Base-by-base conservation (phyloP, 1,140 invertebrate genomes). In the Antheraea pernyi region DNA sequence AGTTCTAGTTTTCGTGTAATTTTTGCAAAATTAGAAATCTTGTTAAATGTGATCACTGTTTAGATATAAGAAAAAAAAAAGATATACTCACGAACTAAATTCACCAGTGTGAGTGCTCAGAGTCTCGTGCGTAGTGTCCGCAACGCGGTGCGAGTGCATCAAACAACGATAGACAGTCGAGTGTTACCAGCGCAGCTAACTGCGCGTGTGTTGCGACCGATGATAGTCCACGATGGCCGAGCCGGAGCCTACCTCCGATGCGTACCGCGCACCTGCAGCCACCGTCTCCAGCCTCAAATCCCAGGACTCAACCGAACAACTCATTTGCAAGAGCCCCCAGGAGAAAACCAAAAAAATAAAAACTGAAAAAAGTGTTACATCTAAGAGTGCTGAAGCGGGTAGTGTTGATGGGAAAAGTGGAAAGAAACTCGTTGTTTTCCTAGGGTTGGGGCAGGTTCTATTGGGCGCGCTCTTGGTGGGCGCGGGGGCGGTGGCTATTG, bases 391-490 rank as follows among this genome's bases (percentile, higher is more conserved):
- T 0, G 81, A 89, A 70, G 88, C 89, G 42, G 84, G 84, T 7
- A 90, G 86, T 79, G 87, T 83, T 30, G 82, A 77, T 13, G 75
- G 69, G 4, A 71, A 70, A 18, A 76, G 78, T 10, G 75, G 84
- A 19, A 82, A 78, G 67, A 83, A 77, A 66, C 67, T 89, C 36
- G 89, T 94, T n/a, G 88, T 94, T 78, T 88, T 89, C 64, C 75
- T 94, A 73, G 94, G 93, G 42, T 68, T 93, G 64, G 79, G 88
- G 30, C 94, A 95, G 79, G 85, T 94, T 75, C 71, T 93, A 48
- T 88, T 94, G 65, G 94, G 94, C 10, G 88, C 94, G 39, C 72
- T 94, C 75, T 93, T 95, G 93, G 86, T 93, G 68, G 91, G 93
- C 16, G 93, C 94, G 58, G 94, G 94, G 5, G 93, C 93, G 19